A percentile compares a stretch with the other conserved stretches of the same genome.
These are phyloP conservation scores for Apotomis capreana DNA, from an alignment of 2,888 invertebrate genomes.

Conservation along the genomic window DNA sequence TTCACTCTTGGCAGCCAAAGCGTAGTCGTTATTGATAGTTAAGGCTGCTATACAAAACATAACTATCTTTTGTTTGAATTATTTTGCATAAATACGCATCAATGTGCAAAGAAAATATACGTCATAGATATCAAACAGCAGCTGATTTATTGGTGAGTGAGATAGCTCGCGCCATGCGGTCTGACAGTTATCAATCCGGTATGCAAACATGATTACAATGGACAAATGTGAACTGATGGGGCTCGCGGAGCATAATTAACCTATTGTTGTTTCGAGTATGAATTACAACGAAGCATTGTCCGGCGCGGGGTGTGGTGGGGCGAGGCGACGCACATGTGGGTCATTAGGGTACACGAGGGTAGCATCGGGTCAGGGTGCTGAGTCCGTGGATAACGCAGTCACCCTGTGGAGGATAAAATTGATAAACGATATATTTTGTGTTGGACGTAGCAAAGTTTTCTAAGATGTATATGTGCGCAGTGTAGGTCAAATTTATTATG, in stretches of 20 bases:
- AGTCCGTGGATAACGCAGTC: not conserved
- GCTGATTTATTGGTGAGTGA: not conserved
- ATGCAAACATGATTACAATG: constrained; percentile 37
- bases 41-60: no score
- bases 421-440: no score
- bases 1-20: not conserved
- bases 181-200: not conserved
- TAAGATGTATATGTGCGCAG: no score
- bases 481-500: no score
- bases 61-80: no score
- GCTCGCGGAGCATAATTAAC: constrained; percentile 31
- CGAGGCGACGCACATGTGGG: constrained; percentile 16
- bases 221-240: constrained; percentile 16
- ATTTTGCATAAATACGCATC: no score
- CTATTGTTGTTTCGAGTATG: constrained; percentile 34
- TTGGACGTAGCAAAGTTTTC: no score
- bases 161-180: not conserved
- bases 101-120: not conserved
- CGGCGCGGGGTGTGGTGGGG: constrained; percentile 12
- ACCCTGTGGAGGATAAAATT: not conserved
- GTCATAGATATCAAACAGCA: not conserved
- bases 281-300: constrained; percentile 27
- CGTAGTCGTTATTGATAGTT: no score
- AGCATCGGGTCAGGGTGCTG: constrained; percentile 16
- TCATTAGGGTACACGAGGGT: constrained; percentile 29